Conservation (phyloP, 2,888 invertebrate genomes). For the Cerceris ruficornis region DNA sequence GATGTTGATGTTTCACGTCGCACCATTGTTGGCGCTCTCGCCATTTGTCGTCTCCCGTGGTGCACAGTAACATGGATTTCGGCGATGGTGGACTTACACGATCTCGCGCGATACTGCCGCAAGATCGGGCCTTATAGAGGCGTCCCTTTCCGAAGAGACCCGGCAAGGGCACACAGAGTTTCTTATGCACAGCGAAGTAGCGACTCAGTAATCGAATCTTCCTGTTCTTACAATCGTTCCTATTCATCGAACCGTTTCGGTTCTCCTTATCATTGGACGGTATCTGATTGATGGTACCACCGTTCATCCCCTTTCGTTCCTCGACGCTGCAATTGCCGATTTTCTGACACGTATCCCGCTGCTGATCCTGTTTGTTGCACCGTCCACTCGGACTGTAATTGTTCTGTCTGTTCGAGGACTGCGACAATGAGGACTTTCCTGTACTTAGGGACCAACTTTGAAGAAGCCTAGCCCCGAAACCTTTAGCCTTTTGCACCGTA, state of each 20-base stretch:
- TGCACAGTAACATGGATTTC: constrained; percentile 75
- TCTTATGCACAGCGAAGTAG: constrained; percentile 87
- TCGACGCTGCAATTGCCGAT: constrained; percentile 43
- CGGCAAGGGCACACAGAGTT: constrained; percentile 85
- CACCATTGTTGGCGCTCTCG: constrained; percentile 81
- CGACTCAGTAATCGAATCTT: constrained; percentile 86
- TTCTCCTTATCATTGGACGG: constrained; percentile 75
- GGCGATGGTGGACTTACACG: constrained; percentile 81
- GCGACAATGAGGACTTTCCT: constrained; percentile 52
- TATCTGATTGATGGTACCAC: constrained; percentile 57
- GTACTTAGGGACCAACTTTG: constrained; percentile 80
- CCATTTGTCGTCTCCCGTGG: constrained; percentile 78
- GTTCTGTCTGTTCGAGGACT: constrained; percentile 47
- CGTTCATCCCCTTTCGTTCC: constrained; percentile 59
- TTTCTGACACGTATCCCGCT: constrained; percentile 51
- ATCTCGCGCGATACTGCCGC: constrained; percentile 85
- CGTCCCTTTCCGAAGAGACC: constrained; percentile 84
- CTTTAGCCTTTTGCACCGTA: constrained; percentile 81
- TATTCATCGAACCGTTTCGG: constrained; percentile 68
- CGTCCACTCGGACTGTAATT: constrained; percentile 44
- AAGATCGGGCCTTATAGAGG: constrained; percentile 85
- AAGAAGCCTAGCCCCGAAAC: constrained; percentile 83
- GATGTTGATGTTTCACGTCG: constrained; percentile 77
- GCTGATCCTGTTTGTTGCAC: constrained; percentile 48
- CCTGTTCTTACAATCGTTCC: constrained; percentile 77